Evolutionary conservation across 2,888 invertebrate species (phyloP), one percentile per base, ranked within the genome.

Genomic region (Aromia moschata): DNA sequence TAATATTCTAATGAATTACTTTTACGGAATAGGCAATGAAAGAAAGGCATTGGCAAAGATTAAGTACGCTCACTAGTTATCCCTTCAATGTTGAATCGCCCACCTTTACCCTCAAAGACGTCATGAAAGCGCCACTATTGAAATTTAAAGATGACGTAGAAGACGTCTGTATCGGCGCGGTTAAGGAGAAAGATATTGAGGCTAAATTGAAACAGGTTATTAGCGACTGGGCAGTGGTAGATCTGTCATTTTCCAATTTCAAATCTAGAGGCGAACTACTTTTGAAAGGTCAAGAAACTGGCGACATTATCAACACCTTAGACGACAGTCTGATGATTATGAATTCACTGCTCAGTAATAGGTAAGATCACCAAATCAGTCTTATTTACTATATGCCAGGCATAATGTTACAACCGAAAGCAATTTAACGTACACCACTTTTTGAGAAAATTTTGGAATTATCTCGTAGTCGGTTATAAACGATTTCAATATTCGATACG

Each of bases 141-240:
- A 83, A 90, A 74, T 84, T 88, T 74, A 94, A 93, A 77, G 94
- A 94, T 71, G 94, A 94, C 64, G 92, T 95, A 33, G 94, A 94
- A 88, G 94, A 95, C 76, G 91, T 94, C 68, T 95, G 95, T 73
- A 90, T 94, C 30, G 90, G 93, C 72, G 94, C 95, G 0, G 89
- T 91, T 0, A 95, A 94, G 81, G 96, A 96, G 78, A 89, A 90
- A 70, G 95, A 96, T 70, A 95, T 95, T 61, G 94, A 95, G 82
- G 91, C 90, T 0, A 95, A 94, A 82, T 77, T 95, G 59, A 91
- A 90, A 69, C 91, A 92, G 81, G 86, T 93, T 0, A 87, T 91
- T 31, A 82, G 87, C 1, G 93, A 94, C 77, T 95, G 94, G 94
- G 86, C 90, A 0, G 75, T 86, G 2, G 85, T 93, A 0, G 88